A percentile compares a stretch with the other conserved stretches of the same genome.
Conservation (phyloP, 2,113 vertebrate species). For the Catharus bicknelli region DNA sequence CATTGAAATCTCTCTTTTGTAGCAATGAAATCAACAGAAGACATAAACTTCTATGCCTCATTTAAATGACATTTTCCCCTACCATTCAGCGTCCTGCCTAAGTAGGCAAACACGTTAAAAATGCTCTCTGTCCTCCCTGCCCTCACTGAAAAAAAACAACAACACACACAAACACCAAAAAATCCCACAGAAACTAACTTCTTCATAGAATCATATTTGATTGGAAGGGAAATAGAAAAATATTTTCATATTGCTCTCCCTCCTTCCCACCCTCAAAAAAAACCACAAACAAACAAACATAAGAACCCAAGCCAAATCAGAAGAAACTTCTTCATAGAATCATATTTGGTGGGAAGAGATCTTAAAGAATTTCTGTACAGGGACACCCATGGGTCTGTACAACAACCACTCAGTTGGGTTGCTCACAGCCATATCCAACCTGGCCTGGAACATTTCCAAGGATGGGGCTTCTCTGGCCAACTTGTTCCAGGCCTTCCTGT, state of each 20-base stretch:
- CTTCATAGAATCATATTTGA: background rate
- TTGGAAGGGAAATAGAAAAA: background rate
- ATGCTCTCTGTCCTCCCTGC: rapidly evolving
- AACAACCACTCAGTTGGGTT: background rate
- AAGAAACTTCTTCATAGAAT: background rate
- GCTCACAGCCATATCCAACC: background rate
- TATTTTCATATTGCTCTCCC: background rate
- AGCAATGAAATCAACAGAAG: background rate
- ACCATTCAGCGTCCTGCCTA: background rate
- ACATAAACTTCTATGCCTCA: background rate
- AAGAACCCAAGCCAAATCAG: background rate
- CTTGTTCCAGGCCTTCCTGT: background rate
- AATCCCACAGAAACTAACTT: background rate
- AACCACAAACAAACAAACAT: background rate
- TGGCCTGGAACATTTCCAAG: background rate
- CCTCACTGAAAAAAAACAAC: too few relatives aligned
- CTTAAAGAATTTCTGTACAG: background rate
- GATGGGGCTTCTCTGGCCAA: background rate
- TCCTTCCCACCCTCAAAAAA: rapidly evolving
- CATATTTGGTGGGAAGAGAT: background rate
- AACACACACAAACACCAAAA: too few relatives aligned
- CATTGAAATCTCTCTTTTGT: background rate
- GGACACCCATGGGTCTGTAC: background rate
- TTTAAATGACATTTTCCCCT: background rate
- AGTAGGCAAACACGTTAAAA: background rate